Percentiles rank a stretch among this genome's conserved stretches.
Evolutionary conservation across 1,140 invertebrate species (phyloP).

Genomic region (Asbolus verrucosus): DNA sequence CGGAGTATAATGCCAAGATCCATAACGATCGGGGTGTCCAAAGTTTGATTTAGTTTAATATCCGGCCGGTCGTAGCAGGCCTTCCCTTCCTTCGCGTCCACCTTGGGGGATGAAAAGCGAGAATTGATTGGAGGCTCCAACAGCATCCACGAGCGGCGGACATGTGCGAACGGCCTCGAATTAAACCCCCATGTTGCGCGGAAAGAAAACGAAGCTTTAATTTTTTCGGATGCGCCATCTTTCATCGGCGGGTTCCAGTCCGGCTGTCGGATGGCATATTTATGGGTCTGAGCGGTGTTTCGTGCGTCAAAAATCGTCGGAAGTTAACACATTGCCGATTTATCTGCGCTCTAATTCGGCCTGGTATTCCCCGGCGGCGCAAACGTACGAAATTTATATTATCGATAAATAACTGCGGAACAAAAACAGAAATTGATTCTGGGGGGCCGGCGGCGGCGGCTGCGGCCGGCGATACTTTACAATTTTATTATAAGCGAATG

Average conservation of each 20-base stretch:
- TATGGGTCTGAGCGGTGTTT: neutral
- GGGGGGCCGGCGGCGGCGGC: conserved; percentile 47
- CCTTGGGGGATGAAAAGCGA: neutral
- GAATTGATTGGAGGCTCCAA: neutral
- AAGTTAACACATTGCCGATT: conserved; percentile 30
- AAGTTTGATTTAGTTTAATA: too few relatives aligned
- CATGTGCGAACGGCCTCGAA: neutral
- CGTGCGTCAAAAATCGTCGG: conserved; percentile 9
- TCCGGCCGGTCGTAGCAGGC: too few relatives aligned
- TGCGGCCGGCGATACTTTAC: conserved; percentile 46
- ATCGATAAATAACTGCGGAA: conserved; percentile 57
- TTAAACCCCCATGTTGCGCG: too few relatives aligned
- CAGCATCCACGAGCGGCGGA: neutral
- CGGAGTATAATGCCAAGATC: too few relatives aligned
- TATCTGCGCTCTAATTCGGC: neutral
- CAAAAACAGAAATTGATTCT: conserved; percentile 56
- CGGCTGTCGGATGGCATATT: too few relatives aligned
- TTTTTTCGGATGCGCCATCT: neutral
- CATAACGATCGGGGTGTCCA: too few relatives aligned
- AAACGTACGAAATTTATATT: conserved; percentile 58
- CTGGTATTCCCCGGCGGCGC: conserved; percentile 52
- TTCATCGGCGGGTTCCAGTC: neutral
- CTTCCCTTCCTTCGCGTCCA: neutral
- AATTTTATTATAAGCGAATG: conserved; percentile 50
- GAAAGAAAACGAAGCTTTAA: neutral